Percentiles rank a stretch among this genome's conserved stretches.
These are phyloP conservation scores for Corythaeola cristata DNA, from an alignment of 2,113 vertebrate species.

Conservation along the genomic window DNA sequence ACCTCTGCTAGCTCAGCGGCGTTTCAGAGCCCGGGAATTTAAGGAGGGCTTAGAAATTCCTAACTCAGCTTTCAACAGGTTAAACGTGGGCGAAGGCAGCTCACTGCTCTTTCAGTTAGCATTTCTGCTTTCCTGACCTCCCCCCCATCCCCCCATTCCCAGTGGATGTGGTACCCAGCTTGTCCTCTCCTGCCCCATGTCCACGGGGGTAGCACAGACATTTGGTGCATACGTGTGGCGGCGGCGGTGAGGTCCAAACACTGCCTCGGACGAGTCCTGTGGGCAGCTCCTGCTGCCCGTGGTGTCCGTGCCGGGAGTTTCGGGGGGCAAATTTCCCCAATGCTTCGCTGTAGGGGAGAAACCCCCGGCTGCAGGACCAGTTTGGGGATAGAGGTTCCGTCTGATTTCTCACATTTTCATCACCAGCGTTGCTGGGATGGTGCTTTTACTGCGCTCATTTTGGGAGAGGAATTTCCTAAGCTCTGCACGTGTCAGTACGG, in stretches of 20 bases:
- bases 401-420: background rate
- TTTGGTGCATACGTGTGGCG: background rate
- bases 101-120: background rate
- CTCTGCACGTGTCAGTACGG: background rate
- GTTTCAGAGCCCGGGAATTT: conserved; percentile 26
- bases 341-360: background rate
- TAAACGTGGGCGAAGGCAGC: background rate
- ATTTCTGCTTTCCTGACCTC: background rate
- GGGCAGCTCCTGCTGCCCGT: background rate
- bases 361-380: background rate
- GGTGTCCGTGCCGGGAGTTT: background rate
- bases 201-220: too few species aligned
- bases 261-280: background rate
- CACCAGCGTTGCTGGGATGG: background rate
- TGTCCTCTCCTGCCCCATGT: background rate
- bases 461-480: background rate
- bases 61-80: background rate
- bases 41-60: conserved; percentile 45
- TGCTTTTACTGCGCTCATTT: background rate
- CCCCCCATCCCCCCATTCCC: background rate
- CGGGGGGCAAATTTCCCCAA: background rate
- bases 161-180: background rate
- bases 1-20: conserved; percentile 17
- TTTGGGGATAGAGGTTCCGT: background rate
- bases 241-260: fast-evolving